Base-by-base conservation (phyloP, 1,140 invertebrate species). In the Conopomorpha cramerella region DNA sequence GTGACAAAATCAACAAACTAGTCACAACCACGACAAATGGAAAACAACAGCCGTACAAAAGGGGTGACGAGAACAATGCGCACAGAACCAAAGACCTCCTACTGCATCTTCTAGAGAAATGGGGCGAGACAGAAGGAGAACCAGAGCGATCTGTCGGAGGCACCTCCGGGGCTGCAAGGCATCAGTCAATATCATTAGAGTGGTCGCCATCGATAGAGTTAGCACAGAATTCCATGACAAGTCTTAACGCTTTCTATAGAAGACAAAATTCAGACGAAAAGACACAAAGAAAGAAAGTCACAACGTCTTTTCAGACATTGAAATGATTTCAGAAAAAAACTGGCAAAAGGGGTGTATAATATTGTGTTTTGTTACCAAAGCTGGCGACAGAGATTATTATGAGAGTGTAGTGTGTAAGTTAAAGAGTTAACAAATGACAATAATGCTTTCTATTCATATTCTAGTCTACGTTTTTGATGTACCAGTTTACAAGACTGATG, bases 11-110 rank as follows among this genome's bases (percentile, higher is more conserved):
- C 42, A 63, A 77, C 27, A 76, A 72, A 55, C 46, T 78, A 30
- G 64, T 70, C 8, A 76, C 64, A 17, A 54, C 56, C n/a, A 37
- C 46, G 3, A 61, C 61, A 23, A 70, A 65, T 30, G 70, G 62
- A 25, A 45, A 61, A 35, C 73, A 71, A 36, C 34, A 64, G 32
- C 70, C 65, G 26, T 79, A 78, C 28, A 71, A 70, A 46, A 58
- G 76, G 43, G 71, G 66, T 10, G 70, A 77, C 41, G 73, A 77
- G 41, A 72, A 71, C 36, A 83, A 82, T 16, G 82, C 82, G 4
- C 83, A 82, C 39, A 85, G 83, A 41, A 86, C 86, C 7, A 89
- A 90, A 62, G 85, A 90, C 55, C 73, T 89, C 12, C 56, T 91
- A 16, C 53, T 90, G 12, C 84, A 88, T 61, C 63, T 91, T 27